phyloP scores from a whole-genome alignment of 2,797 vertebrate species.

The Cottoperca gobio region DNA sequence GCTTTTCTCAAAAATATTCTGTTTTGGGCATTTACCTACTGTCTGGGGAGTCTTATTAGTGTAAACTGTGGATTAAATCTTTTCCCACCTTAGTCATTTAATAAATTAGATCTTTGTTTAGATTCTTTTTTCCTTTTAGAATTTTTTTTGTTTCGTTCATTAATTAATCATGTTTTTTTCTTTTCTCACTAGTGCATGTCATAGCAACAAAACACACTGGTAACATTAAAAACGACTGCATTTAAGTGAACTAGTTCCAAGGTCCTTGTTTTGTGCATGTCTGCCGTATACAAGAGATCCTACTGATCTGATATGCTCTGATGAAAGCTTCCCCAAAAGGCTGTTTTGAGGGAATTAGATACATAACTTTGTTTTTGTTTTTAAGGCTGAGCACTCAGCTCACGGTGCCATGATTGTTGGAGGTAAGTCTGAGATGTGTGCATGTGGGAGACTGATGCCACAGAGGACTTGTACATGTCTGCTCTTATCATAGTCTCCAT shows the following conservation, averaged over 20 bases:
- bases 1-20: neutral
- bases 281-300: neutral
- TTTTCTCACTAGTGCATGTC: neutral
- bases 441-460: conserved; percentile 49
- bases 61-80: neutral
- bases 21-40: neutral
- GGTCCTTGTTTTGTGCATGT: neutral
- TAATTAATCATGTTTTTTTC: too few relatives aligned
- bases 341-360: neutral
- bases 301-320: conserved; percentile 3
- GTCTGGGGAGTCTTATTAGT: neutral
- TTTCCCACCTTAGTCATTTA: neutral
- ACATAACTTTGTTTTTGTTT: neutral
- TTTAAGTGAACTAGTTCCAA: neutral
- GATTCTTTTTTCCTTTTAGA: neutral
- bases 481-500: conserved; percentile 67
- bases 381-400: neutral
- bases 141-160: neutral
- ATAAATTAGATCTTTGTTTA: neutral
- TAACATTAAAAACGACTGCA: neutral
- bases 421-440: conserved; percentile 48
- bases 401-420: conserved; percentile 11
- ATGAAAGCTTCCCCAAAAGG: conserved; percentile 1
- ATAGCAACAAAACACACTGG: neutral
- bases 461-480: conserved; percentile 71